Percentiles rank a stretch among this genome's conserved stretches.
Conservation (phyloP, 2,113 vertebrate genomes). For the Amia ocellicauda region DNA sequence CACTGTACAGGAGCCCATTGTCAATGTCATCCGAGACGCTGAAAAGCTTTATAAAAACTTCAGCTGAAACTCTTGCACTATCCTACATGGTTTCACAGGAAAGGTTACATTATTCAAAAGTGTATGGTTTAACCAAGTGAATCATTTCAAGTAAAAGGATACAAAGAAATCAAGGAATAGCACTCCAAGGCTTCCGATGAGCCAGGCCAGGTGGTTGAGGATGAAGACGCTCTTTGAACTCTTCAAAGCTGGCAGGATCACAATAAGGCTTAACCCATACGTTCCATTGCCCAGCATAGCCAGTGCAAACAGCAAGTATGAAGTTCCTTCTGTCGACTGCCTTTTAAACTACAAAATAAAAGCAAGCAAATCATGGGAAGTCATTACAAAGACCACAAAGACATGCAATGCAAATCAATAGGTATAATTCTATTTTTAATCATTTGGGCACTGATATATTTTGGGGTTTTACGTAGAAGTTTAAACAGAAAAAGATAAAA, state of each 20-base stretch:
- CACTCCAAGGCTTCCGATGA: conserved; percentile 61
- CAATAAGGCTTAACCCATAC: conserved; percentile 50
- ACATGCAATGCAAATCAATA: neutral
- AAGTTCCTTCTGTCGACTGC: conserved; percentile 57
- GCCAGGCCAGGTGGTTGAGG: conserved; percentile 62
- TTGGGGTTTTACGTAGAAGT: no score
- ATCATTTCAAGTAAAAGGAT: conserved; percentile 53
- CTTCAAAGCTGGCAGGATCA: conserved; percentile 52
- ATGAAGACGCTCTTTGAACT: conserved; percentile 45
- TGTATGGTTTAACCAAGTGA: no score
- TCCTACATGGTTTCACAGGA: no score
- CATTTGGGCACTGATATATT: neutral
- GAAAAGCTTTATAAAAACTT: no score
- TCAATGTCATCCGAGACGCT: no score
- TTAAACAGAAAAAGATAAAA: no score
- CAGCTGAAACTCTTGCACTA: no score
- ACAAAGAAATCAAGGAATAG: conserved; percentile 61
- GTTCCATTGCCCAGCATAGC: conserved; percentile 59
- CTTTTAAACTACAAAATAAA: conserved; percentile 45
- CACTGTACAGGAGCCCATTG: no score
- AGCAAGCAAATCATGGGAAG: no score
- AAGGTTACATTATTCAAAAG: no score
- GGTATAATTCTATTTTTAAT: no score
- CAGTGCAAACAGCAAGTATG: conserved; percentile 56
- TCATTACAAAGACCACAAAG: neutral